phyloP scores from a whole-genome alignment of 1,140 invertebrate species.

The Trichonephila clavata region DNA sequence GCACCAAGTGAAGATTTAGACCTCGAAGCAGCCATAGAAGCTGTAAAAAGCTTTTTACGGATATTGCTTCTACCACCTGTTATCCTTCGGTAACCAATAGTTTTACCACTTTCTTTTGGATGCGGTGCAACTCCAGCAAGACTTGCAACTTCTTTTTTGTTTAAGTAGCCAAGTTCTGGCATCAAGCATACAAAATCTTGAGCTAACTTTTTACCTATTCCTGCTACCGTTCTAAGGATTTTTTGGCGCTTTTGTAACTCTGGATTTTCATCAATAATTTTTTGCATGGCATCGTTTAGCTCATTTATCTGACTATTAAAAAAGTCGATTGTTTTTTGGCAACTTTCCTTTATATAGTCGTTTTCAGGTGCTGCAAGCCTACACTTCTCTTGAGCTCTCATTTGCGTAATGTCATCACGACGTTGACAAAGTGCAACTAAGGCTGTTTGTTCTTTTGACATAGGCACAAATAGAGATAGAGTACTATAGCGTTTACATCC shows the following conservation, averaged over 20 bases:
- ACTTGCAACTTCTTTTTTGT: constrained; percentile 59
- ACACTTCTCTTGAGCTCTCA: constrained; percentile 67
- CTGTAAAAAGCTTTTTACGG: constrained; percentile 56
- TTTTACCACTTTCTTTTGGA: constrained; percentile 57
- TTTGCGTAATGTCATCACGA: constrained; percentile 72
- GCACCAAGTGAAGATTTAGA: constrained; percentile 68
- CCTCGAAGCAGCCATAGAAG: constrained; percentile 59
- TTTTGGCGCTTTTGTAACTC: constrained; percentile 46
- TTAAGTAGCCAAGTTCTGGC: constrained; percentile 67
- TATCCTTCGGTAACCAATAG: constrained; percentile 62
- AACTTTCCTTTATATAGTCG: constrained; percentile 55
- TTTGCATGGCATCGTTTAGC: constrained; percentile 20
- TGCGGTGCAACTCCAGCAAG: constrained; percentile 47
- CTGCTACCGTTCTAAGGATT: constrained; percentile 69
- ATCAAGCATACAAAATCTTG: constrained; percentile 53
- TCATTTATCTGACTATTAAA: constrained; percentile 54
- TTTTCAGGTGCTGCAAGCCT: constrained; percentile 61
- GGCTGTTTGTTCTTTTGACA: constrained; percentile 31
- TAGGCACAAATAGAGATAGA: constrained; percentile 22
- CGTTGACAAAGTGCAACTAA: constrained; percentile 64
- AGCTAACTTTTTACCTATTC: constrained; percentile 46
- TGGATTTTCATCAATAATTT: constrained; percentile 62
- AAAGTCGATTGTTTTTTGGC: constrained; percentile 50
- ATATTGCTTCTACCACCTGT: constrained; percentile 58
- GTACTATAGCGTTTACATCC: constrained; percentile 42